Percentiles rank a stretch among this genome's conserved stretches.
Evolutionary conservation across 2,113 vertebrate genomes (phyloP).

Genomic region (Apodemus speciosus): DNA sequence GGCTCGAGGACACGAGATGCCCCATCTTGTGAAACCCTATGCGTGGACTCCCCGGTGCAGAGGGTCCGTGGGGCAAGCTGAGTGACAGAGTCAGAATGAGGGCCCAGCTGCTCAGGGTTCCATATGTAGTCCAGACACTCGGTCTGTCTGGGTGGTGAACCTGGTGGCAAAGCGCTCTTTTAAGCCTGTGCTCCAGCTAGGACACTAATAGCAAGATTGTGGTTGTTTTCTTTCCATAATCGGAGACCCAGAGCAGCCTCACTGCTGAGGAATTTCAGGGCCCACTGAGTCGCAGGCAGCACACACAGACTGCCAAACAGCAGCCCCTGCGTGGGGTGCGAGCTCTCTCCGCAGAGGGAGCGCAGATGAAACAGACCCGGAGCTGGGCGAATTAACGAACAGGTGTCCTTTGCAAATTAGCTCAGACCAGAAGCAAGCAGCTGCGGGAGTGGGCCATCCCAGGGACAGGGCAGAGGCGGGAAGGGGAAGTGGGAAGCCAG

Average conservation of each 20-base stretch:
- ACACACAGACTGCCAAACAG: not conserved
- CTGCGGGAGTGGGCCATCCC: not conserved
- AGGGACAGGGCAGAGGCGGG: not conserved
- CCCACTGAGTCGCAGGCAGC: not conserved
- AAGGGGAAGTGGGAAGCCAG: not conserved
- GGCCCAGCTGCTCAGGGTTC: fast-evolving
- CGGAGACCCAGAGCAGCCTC: not conserved
- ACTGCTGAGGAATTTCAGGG: not conserved
- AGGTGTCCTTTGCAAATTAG: constrained; percentile 82
- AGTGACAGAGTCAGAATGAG: not conserved
- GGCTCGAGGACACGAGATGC: not conserved
- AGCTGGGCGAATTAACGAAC: constrained; percentile 79
- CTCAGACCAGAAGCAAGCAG: constrained; percentile 58
- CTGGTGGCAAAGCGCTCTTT: not conserved
- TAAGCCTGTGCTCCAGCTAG: not conserved
- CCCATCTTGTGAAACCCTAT: not conserved
- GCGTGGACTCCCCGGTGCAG: not conserved
- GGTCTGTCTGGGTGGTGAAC: no score
- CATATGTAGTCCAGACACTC: not conserved
- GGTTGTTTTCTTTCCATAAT: not conserved
- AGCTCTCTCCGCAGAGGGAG: constrained; percentile 29
- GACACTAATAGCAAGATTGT: fast-evolving
- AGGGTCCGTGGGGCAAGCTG: not conserved
- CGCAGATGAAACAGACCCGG: constrained; percentile 44
- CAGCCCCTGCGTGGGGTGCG: not conserved